Evolutionary conservation across 2,113 vertebrate genomes (phyloP), one percentile per base, ranked within the genome.

Genomic region (Mellivora capensis): DNA sequence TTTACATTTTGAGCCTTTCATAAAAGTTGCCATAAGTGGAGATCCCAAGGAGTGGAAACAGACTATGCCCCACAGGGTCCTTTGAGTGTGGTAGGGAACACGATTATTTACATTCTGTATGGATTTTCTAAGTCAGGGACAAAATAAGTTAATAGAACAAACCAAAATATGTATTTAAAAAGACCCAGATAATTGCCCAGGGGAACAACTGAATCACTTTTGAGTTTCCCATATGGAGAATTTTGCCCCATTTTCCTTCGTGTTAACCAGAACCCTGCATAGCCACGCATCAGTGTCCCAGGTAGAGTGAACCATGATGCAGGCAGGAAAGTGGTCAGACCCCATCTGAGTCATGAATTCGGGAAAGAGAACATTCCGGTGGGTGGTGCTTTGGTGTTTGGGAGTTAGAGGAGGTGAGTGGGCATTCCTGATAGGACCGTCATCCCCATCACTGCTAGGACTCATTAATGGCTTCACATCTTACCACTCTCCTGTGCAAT

Each of bases 41-140:
- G 69, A 37, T 18, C 15, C 25, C 18, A 14, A 92, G 62, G 6
- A 2, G 79, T 2, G 97, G 79, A 96, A 95, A 31, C 83, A 98
- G 97, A 86, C 93, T 96, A 96, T 94, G 49, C 96, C 86, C 98
- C 95, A 88, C 98, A 95, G 97, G 98, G 69, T 57, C 34, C 0
- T 11, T 21, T 77, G 29, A 31, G 94, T 94, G 91, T 17, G 3
- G 23, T 90, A 3, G 13, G 13, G 54, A 1, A 31, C 62, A 64
- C 13, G 1, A 31, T 64, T 0, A 31, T 27, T 39, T 62, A 29
- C 12, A 29, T 11, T 10, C 21, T 7, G 62, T 8, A 59, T 34
- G 62, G 21, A 6, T 74, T 11, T 27, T 64, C 59, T 85, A 62
- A 0, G 59, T 25, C 88, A 2, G 23, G n/a, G 49, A 47, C 21